These are phyloP conservation scores for Tangara arthus DNA, from an alignment of 2,797 vertebrate genomes.

Conservation along the genomic window DNA sequence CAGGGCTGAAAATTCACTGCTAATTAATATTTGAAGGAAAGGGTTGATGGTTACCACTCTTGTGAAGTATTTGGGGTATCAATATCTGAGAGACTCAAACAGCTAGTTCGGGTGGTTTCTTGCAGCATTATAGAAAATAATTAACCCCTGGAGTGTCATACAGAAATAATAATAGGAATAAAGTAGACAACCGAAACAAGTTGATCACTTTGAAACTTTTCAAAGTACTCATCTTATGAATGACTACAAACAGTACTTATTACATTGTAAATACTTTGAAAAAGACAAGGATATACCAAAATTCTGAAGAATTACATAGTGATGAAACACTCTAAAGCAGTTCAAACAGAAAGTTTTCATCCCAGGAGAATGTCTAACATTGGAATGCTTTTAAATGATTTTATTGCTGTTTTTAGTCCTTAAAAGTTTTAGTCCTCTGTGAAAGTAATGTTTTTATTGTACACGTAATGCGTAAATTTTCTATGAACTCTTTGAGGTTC, in stretches of 20 bases:
- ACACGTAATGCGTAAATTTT: rapidly evolving
- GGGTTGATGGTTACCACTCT: neutral
- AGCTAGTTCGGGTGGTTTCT: neutral
- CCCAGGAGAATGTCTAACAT: neutral
- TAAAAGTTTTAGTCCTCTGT: neutral
- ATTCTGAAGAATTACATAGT: neutral
- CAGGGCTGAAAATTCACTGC: neutral
- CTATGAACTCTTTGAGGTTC: neutral
- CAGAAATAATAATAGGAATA: neutral
- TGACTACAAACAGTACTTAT: neutral
- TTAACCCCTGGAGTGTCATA: neutral
- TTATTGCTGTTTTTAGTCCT: neutral
- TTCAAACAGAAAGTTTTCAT: neutral
- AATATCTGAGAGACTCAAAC: neutral
- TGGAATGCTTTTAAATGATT: neutral
- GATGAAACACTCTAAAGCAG: neutral
- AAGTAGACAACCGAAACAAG: neutral
- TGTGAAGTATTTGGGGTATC: neutral
- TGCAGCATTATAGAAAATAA: neutral
- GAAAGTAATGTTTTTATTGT: neutral
- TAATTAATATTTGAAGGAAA: neutral
- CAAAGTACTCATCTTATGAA: neutral
- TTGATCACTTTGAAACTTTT: neutral
- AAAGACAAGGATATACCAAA: neutral
- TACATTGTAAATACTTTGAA: neutral